Evolutionary conservation across 1,140 invertebrate species (phyloP), one percentile per base, ranked within the genome.

Genomic region (Trichoplusia ni): DNA sequence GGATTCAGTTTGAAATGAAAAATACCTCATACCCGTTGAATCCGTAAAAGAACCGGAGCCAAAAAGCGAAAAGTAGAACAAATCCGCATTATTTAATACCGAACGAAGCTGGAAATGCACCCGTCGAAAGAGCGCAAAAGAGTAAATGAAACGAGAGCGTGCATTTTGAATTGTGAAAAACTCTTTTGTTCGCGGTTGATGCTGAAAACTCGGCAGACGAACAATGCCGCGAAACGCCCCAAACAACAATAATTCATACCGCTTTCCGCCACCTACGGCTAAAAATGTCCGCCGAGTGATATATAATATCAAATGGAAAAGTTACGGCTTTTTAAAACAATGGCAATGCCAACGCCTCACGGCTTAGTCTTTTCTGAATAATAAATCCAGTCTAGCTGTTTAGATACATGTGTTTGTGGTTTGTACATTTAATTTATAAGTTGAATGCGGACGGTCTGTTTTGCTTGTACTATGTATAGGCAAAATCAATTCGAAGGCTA

Each of bases 161-260:
- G 81, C 84, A 86, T 86, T 89, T 87, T 83, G 82, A 84, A 86
- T 86, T 81, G 82, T 79, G 84, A 84, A 89, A 87, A 87, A 88
- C 69, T 79, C 82, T 79, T 88, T 90, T 90, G 87, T 90, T 87
- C 79, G 71, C 70, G 71, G 71, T 67, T 64, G 73, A 73, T 56
- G 79, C 67, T 83, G 81, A 70, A 82, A 86, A 82, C 83, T 87
- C 84, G 61, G 75, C 77, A 63, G 74, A 65, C 70, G 79, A 82
- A 86, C 83, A 84, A 87, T 82, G 77, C 81, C 74, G 60, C 68
- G 75, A 78, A 86, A 79, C 82, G 82, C 75, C 79, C 82, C 82
- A 82, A 86, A 90, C 86, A 90, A 89, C 86, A 89, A 90, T 89
- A 89, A 89, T 90, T 90, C 88, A 90, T 90, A 80, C 83, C 80